Base-by-base conservation (phyloP, 2,888 invertebrate genomes). In the Laothoe populi region DNA sequence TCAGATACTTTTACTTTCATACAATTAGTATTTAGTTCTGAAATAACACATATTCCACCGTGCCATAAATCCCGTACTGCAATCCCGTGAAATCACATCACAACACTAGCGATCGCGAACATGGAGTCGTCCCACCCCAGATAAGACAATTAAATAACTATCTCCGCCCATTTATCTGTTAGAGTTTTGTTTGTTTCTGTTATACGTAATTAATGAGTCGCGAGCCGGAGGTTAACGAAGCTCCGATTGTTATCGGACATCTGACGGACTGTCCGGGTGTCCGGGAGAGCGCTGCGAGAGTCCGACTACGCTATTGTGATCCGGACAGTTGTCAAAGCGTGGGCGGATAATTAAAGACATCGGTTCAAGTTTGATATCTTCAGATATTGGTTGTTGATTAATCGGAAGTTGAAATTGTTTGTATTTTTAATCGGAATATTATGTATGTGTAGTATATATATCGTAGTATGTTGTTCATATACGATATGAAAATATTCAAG, bases 111-210 rank as follows among this genome's bases (percentile, higher is more conserved):
- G 5, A 11, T n/a, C 11, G 4, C 24, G 26, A n/a, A n/a, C 38
- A 38, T 4, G 13, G 13, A 24, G 24, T n/a, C 48, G 24, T 11
- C 53, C 16, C 35, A 16, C 10, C 35, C 16, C 72, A 75, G 71
- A 75, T 72, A 88, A 88, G 83, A 84, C 88, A 87, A 88, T 89
- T 88, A 88, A 88, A 90, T 85, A 89, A 88, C 88, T 89, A 88
- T 88, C 89, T 88, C 75, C 73, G 74, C 72, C 84, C 84, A 88
- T 90, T 89, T 88, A 89, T 89, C 87, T 84, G 84, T 76, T 77
- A 77, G 81, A 85, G 84, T 76, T 87, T 86, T 88, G 89, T 90
- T 89, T 90, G 90, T 90, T 90, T 88, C 88, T 88, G 87, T 90
- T 89, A 86, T 79, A 78, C 75, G 85, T 89, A 90, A 91, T 90